Evolutionary conservation across 2,797 vertebrate genomes (phyloP), one percentile per base, ranked within the genome.

Genomic region (Neosilurus hyrtlii): DNA sequence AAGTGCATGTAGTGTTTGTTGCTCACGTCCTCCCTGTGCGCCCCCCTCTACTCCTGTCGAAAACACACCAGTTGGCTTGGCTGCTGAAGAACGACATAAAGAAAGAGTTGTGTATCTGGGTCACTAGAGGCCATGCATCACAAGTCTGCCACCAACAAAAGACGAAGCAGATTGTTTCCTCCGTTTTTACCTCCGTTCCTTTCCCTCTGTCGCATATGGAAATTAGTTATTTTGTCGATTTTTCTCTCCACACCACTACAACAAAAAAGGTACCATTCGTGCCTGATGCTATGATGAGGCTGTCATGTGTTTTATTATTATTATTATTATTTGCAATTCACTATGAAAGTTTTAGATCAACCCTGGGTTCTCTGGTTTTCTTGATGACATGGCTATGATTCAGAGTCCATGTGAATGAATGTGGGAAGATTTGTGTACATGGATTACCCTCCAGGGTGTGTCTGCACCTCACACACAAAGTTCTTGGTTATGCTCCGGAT

Each of bases 71-170:
- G 72, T 82, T 78, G 81, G 77, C 79, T 83, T 86, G 85, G 76
- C 87, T 86, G 82, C 61, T 81, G 71, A 84, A 79, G 70, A 86
- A 75, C 79, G 68, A 59, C 72, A 89, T 74, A 80, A n/a, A 65
- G 90, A 91, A 82, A 89, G 88, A 92, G 89, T 87, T 88, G 90
- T 92, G 91, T 92, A 95, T 94, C 92, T 94, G 92, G 94, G 94
- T 93, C 93, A 93, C 92, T 89, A 90, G 92, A 91, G 93, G 93
- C 93, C 92, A 91, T 93, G 93, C 91, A 94, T 95, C 90, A 93
- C 93, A 94, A 94, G 90, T 94, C 92, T 88, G 88, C 89, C 86
- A 86, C 88, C 89, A 85, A 85, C 86, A 89, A 89, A 88, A 73
- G 86, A 74, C 16, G 63, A 80, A 87, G 88, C 89, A 91, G 92